Base-by-base conservation (phyloP, 2,888 invertebrate species). In the Vannuccia rotundouncinata region DNA sequence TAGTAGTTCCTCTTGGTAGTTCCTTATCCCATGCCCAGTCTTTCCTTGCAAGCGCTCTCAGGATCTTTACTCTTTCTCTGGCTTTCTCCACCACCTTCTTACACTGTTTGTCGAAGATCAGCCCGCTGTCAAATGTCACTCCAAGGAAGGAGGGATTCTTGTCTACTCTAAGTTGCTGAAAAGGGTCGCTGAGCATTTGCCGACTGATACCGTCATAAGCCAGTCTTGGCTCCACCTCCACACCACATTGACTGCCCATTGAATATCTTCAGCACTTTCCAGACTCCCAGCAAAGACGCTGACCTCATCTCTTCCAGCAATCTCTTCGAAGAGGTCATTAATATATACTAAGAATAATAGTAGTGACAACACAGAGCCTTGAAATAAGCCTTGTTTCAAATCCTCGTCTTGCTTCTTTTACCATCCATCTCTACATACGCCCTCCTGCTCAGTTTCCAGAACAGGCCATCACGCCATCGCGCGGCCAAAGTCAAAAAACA, bases 311-410 rank as follows among this genome's bases (percentile, higher is more conserved):
- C 27, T 27, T 27, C 27, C 73, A n/a, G 73, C 73, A n/a, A 73
- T n/a, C 22, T 27, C 22, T n/a, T 73, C 10, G 2, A 27, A n/a
- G 22, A 73, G 73, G 27, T 73, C 73, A 73, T 73, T 73, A 27
- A 73, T 73, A 27, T 25, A 73, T n/a, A 73, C 73, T n/a, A 73
- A 27, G 27, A 73, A 73, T n/a, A 73, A n/a, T n/a, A 73, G 73
- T 25, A n/a, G 73, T 25, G 73, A 73, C 22, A 73, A 27, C 2
- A 73, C 73, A 25, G 73, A 73, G 73, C 73, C 73, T 73, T 5
- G 73, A 73, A n/a, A 5, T 25, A 10, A 27, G 2, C 73, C 73
- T 73, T 73, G 73, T 22, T 73, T n/a, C 2, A 73, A 27, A 73
- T 5, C 73, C 73, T 73, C 22, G 22, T 73, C 22, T 73, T 73